Evolutionary conservation across 2,797 vertebrate genomes (phyloP), one percentile per base, ranked within the genome.

Genomic region (Triplophysa yarkandensis): DNA sequence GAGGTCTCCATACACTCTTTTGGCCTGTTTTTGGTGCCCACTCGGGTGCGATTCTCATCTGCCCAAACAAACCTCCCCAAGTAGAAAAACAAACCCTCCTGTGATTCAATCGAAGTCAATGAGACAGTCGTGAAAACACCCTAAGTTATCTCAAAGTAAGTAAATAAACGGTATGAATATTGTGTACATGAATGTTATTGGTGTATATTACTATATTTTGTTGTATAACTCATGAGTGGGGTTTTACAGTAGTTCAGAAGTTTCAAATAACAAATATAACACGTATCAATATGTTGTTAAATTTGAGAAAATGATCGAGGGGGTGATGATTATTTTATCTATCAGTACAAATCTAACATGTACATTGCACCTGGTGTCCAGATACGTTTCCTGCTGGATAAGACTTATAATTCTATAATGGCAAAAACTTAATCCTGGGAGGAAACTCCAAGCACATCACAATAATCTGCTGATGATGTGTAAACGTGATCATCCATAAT

Each of bases 201-300:
- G n/a, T n/a, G n/a, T n/a, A n/a, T n/a, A n/a, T n/a, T n/a, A n/a
- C n/a, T n/a, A n/a, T n/a, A n/a, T n/a, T n/a, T n/a, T 1, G 0
- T 69, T 69, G 11, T 44, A 17, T n/a, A 11, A 58, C n/a, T 69
- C 54, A 44, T 69, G 54, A 52, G 52, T 69, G 36, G 67, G 36
- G 6, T 70, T 70, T 58, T 69, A 69, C 39, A 16, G 2, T 21
- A 69, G 36, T 32, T 14, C 17, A 23, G 1, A 44, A 30, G 19
- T 28, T 10, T 13, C 2, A 3, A 16, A 58, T 9, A 1, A 10
- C 2, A 2, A 21, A 0, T 70, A 58, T 44, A 4, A 44, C 6
- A 70, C 39, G 0, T 46, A 44, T 58, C 0, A 6, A 1, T 58
- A 44, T 39, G 27, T 2, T 44, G 25, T 30, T 2, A 32, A 70